These are phyloP conservation scores for Protophormia terraenovae DNA, from an alignment of 2,888 invertebrate species.

Conservation along the genomic window DNA sequence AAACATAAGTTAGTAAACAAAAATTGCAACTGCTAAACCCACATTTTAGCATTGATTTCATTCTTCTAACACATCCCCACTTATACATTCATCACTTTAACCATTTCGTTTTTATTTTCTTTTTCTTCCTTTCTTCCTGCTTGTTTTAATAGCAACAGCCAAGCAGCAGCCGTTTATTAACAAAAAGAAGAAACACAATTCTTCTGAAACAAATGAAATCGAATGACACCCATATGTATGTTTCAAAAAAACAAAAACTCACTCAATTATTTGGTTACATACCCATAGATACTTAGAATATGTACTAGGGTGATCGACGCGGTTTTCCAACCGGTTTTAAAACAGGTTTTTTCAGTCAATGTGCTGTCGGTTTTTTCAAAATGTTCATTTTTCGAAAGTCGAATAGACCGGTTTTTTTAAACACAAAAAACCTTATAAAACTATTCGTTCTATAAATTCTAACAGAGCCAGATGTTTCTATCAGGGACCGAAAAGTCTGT, in stretches of 20 bases:
- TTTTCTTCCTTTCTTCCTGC: background rate
- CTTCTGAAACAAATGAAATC: constrained; percentile 30
- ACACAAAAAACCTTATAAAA: no score
- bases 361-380: no score
- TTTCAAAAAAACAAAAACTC: background rate
- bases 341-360: no score
- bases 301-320: no score
- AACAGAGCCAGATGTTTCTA: no score
- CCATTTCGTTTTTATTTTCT: no score
- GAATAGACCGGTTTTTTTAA: no score
- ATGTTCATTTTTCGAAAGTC: no score
- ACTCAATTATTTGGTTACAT: background rate
- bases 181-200: background rate
- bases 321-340: no score
- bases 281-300: no score
- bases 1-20: constrained; percentile 26
- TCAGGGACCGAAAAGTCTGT: no score
- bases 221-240: constrained; percentile 30
- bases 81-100: background rate
- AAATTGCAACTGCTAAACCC: constrained; percentile 42
- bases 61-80: background rate
- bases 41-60: constrained; percentile 30
- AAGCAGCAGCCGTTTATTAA: background rate
- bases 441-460: no score
- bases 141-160: background rate